phyloP scores from a whole-genome alignment of 2,113 vertebrate species.

The Ascaphus truei region DNA sequence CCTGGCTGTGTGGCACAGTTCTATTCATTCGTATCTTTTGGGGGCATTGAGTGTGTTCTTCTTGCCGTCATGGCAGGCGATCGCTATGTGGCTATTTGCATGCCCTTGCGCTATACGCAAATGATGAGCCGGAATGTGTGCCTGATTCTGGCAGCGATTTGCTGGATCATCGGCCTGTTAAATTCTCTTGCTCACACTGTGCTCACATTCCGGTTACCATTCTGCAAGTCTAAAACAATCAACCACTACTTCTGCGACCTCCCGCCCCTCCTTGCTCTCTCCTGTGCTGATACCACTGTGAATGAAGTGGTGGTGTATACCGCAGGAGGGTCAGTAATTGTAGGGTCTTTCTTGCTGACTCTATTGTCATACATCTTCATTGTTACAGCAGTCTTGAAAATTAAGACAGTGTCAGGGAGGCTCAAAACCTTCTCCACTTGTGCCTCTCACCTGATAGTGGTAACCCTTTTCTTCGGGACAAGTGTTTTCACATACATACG shows the following conservation, averaged over 20 bases:
- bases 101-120: conserved; percentile 16
- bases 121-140: conserved; percentile 22
- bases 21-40: conserved; percentile 26
- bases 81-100: conserved; percentile 25
- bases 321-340: conserved; percentile 1
- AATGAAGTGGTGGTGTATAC: conserved; percentile 1
- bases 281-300: conserved; percentile 10
- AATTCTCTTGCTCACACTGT: conserved; percentile 17
- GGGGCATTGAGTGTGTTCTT: conserved; percentile 24
- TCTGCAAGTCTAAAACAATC: conserved; percentile 13
- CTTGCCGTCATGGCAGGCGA: conserved; percentile 30
- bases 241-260: conserved; percentile 35
- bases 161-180: conserved; percentile 19
- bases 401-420: not conserved
- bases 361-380: conserved; percentile 23
- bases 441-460: conserved; percentile 39
- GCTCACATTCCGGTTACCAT: conserved; percentile 21
- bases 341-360: conserved; percentile 15
- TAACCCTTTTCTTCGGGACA: conserved; percentile 36
- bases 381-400: conserved; percentile 6
- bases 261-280: conserved; percentile 18
- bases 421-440: conserved; percentile 49
- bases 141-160: not conserved
- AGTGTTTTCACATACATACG: conserved; percentile 42
- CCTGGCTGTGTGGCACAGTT: conserved; percentile 12